These are phyloP conservation scores for Ferrisia virgata DNA, from an alignment of 2,888 invertebrate species.

Conservation along the genomic window DNA sequence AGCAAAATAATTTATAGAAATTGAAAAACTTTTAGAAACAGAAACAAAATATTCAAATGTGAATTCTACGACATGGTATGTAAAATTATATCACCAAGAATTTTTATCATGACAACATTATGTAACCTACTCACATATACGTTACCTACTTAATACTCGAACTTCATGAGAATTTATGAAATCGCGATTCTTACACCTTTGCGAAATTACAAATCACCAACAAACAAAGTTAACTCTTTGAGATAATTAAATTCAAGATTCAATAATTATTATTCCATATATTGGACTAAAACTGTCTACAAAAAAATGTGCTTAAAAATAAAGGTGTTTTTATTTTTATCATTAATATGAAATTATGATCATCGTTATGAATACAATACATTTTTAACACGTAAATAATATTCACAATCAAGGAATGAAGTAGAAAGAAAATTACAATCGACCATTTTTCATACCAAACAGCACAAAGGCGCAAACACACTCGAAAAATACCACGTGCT, in stretches of 20 bases:
- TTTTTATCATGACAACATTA: too few species aligned
- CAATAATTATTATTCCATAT: not conserved
- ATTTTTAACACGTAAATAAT: not conserved
- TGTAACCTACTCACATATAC: too few species aligned
- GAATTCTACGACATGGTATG: too few species aligned
- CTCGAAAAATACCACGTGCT: not conserved
- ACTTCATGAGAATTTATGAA: too few species aligned
- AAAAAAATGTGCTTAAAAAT: not conserved
- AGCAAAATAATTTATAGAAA: too few species aligned
- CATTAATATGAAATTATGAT: not conserved
- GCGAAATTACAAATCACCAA: not conserved
- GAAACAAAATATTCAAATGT: too few species aligned
- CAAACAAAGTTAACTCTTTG: too few species aligned
- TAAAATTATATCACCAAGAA: too few species aligned
- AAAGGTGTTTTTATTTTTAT: not conserved
- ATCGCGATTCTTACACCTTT: too few species aligned
- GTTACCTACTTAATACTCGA: too few species aligned
- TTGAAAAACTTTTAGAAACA: too few species aligned
- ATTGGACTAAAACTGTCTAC: not conserved
- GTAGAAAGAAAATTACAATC: not conserved
- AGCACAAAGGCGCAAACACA: not conserved
- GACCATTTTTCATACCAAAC: not conserved
- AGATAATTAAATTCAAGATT: not conserved
- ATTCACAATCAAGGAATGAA: not conserved
- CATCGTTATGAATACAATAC: not conserved